Evolutionary conservation across 2,888 invertebrate genomes (phyloP), one percentile per base, ranked within the genome.

Genomic region (Chloroclystis v-ata): DNA sequence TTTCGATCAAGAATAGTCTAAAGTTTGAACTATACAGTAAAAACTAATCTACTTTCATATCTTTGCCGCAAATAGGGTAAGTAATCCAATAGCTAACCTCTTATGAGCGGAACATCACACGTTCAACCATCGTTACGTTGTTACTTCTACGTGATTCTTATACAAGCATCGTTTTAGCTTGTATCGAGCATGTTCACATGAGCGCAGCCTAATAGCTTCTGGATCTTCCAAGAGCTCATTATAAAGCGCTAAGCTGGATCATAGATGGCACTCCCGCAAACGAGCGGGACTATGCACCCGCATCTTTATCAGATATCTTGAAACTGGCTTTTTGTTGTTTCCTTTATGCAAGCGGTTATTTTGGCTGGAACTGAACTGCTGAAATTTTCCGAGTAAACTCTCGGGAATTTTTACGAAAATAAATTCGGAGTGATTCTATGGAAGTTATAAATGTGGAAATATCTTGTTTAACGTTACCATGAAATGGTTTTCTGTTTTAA

Each of bases 161-260:
- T 26, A 25, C 26, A 37, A 26, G 37, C 25, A 13, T 37, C 37
- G 37, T 8, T 26, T 25, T 37, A 26, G 13, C 24, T 24, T 37
- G 38, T 29, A 16, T 8, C 28, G 30, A 44, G 37, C 20, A 28
- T 44, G 41, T 49, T 49, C 44, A 46, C 43, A 43, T 50, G 50
- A 43, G 39, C 50, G 39, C 46, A 43, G 46, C 52, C 48, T 52
- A 49, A 46, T 43, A 41, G 64, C 59, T 66, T 71, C 63, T 56
- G 54, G 68, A 70, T 61, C 59, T 72, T 65, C 61, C 68, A 79
- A 74, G 80, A 81, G 63, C 76, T 81, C 78, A 79, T 81, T 80
- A 81, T 75, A 72, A 76, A 71, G 63, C 62, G 69, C 64, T 70
- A 69, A 72, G 69, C 62, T 59, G 54, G 64, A 63, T 69, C 69